Evolutionary conservation across 2,888 invertebrate species (phyloP), one percentile per base, ranked within the genome.

Genomic region (Epistrophe grossulariae): DNA sequence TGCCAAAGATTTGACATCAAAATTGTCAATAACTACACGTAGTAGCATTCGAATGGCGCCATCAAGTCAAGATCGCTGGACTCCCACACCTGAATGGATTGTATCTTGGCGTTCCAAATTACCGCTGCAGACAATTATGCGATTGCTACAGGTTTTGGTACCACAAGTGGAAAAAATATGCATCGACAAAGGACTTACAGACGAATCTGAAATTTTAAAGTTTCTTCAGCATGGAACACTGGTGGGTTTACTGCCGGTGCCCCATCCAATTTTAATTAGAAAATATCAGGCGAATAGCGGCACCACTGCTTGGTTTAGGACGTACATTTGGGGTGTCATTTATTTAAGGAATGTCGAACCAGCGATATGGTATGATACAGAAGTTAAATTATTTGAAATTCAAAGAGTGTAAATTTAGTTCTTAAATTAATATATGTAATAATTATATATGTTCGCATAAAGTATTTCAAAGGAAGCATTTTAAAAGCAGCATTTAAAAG

Each of bases 111-210:
- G 99, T 91, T 96, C 96, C 88, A 99, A 99, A 93, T 94, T 99
- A 89, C 99, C 99, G 8, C 94, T 99, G 89, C 99, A 99, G 94
- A 99, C 99, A 74, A 99, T 99, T 90, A 99, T 99, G 99, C 94
- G 99, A 89, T 95, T 99, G 91, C 94, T 99, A 89, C 99, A 99
- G 94, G 99, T 99, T 40, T 94, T 99, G 7, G 99, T 99, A 89
- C 99, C 99, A 73, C 99, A 99, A 94, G 99, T 99, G 28, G 99
- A 99, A 94, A 99, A 99, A 94, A 99, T 99, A 90, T 99, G 99
- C 93, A 99, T 99, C 91, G 99, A 99, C 93, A 99, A 98, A 93
- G 99, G 99, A 0, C 94, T 99, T 89, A 99, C 99, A 5, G 99
- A 99, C 93, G 99, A 99, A 94, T 99, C 98, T 90, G 99, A 99